phyloP scores from a whole-genome alignment of 2,797 vertebrate genomes.

The Sibirionetta formosa region DNA sequence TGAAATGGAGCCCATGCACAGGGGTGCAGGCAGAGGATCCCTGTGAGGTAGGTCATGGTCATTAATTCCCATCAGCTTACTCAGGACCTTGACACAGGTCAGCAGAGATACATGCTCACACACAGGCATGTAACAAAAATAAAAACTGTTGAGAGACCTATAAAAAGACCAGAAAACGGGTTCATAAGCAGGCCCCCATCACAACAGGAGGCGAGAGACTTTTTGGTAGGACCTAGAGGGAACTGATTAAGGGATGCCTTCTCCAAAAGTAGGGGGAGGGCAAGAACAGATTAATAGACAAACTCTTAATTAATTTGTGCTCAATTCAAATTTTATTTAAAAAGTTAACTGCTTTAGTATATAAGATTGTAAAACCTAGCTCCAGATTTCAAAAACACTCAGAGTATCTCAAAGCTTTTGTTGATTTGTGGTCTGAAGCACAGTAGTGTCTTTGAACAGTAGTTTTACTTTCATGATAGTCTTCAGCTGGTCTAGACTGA shows the following conservation, averaged over 20 bases:
- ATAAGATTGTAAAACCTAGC: not conserved
- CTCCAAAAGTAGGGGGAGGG: not conserved
- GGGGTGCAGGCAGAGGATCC: not conserved
- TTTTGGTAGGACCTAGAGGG: not conserved
- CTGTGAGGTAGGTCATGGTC: not conserved
- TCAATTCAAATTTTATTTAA: not conserved
- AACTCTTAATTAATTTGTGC: not conserved
- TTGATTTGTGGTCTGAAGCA: not conserved
- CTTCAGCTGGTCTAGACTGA: not conserved
- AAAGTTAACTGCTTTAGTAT: not conserved
- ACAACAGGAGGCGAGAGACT: not conserved
- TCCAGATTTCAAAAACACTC: not conserved
- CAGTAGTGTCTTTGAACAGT: not conserved
- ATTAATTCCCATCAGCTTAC: not conserved
- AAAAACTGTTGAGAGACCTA: too few relatives aligned
- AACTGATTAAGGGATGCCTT: fast-evolving
- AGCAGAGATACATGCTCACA: too few relatives aligned
- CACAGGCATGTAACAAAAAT: too few relatives aligned
- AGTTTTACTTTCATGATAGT: not conserved
- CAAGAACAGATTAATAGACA: not conserved
- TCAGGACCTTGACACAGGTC: too few relatives aligned
- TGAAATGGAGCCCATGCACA: not conserved
- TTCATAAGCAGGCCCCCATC: too few relatives aligned
- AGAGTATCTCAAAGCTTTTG: not conserved
- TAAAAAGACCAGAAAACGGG: too few relatives aligned